These are phyloP conservation scores for Tineola bisselliella DNA, from an alignment of 2,888 invertebrate species.

Conservation along the genomic window DNA sequence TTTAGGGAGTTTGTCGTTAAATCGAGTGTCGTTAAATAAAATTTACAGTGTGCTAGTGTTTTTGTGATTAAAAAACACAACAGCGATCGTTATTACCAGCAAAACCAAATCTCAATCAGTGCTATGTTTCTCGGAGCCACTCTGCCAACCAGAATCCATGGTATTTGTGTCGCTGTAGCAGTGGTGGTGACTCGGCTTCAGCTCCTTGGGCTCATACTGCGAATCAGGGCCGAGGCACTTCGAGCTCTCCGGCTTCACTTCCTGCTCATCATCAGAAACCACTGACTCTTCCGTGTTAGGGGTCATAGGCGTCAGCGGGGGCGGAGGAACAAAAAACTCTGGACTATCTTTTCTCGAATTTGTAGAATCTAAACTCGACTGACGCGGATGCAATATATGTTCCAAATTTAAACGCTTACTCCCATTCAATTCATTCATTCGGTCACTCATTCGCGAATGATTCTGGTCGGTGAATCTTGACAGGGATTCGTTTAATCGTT, in stretches of 20 bases:
- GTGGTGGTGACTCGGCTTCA: constrained; percentile 57
- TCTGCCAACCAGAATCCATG: constrained; percentile 77
- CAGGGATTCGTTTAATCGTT: constrained; percentile 19
- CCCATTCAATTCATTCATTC: constrained; percentile 43
- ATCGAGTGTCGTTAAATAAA: too few relatives aligned
- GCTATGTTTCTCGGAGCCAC: constrained; percentile 71
- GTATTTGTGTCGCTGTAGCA: constrained; percentile 70
- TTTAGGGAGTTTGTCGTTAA: too few relatives aligned
- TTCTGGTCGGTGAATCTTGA: constrained; percentile 19
- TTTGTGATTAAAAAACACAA: too few relatives aligned
- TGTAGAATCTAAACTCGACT: constrained; percentile 34
- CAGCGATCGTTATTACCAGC: too few relatives aligned
- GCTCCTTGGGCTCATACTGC: constrained; percentile 51
- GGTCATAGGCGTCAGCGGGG: constrained; percentile 43
- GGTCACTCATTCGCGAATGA: constrained; percentile 28
- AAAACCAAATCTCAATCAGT: too few relatives aligned
- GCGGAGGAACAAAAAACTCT: constrained; percentile 41
- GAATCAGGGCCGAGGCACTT: constrained; percentile 54
- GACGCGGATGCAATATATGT: constrained; percentile 30
- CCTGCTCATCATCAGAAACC: constrained; percentile 47
- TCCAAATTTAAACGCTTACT: constrained; percentile 23
- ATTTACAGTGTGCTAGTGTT: too few relatives aligned
- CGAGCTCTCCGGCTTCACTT: constrained; percentile 36
- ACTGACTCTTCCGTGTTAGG: constrained; percentile 57
- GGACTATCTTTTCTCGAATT: constrained; percentile 23